A percentile compares a stretch with the other conserved stretches of the same genome.
These are phyloP conservation scores for Trichogramma pretiosum DNA, from an alignment of 1,140 invertebrate genomes.

Conservation along the genomic window DNA sequence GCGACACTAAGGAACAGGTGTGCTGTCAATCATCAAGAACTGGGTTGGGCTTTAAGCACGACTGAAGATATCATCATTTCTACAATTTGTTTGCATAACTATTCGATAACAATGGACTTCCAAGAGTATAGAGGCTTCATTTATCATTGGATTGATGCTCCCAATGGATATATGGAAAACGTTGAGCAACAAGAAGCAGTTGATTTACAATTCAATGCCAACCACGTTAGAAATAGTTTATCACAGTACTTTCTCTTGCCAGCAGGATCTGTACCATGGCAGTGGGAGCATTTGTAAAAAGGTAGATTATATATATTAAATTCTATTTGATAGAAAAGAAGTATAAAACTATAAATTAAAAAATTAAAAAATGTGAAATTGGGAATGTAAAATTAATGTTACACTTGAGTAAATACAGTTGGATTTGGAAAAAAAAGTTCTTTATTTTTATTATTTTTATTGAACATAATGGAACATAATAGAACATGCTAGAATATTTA, in stretches of 20 bases:
- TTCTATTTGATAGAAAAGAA: too few species aligned
- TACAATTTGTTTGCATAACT: neutral
- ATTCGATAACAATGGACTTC: neutral
- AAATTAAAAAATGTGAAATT: too few species aligned
- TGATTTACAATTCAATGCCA: neutral
- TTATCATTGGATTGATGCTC: conserved; percentile 25
- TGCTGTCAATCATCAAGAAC: neutral
- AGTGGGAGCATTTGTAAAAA: neutral
- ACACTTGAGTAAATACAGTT: too few species aligned
- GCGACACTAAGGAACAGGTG: neutral
- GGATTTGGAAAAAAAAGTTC: too few species aligned
- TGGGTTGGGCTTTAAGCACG: neutral
- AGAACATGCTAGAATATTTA: too few species aligned
- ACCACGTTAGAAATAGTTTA: neutral
- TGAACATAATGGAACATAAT: too few species aligned
- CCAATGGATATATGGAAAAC: conserved; percentile 20
- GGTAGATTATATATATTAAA: neutral
- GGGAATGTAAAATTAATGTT: too few species aligned
- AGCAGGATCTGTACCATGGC: neutral
- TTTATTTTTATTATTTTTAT: too few species aligned
- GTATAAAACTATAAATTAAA: too few species aligned
- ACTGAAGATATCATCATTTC: neutral
- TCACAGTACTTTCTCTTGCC: neutral
- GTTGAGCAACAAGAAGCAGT: neutral
- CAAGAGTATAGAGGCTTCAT: neutral